Conservation (phyloP, 2,113 vertebrate genomes). For the Mirza zaza region DNA sequence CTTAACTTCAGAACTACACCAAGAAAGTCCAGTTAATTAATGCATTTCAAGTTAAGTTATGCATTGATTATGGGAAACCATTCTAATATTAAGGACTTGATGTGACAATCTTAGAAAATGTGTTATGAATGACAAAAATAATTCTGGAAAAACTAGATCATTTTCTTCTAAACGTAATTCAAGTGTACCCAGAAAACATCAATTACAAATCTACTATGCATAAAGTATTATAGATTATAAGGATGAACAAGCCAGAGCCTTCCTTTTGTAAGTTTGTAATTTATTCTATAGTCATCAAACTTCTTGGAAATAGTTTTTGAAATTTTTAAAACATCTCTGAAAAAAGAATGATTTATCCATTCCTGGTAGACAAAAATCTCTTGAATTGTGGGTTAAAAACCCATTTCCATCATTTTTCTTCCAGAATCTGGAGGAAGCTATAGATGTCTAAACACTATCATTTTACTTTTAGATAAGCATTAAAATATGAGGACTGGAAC, state of each 20-base stretch:
- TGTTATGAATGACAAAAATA: neutral
- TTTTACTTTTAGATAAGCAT: neutral
- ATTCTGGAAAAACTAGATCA: neutral
- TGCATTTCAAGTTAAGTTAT: slow-evolving; percentile 12
- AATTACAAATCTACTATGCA: neutral
- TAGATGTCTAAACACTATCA: neutral
- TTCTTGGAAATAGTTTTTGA: neutral
- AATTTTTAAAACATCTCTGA: neutral
- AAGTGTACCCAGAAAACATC: neutral
- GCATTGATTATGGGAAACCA: slow-evolving; percentile 28
- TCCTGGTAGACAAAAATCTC: neutral
- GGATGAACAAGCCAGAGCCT: neutral
- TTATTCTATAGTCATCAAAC: neutral
- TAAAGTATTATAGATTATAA: neutral
- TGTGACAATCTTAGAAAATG: slow-evolving; percentile 18
- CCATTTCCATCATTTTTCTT: neutral
- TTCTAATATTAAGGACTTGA: neutral
- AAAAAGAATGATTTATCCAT: neutral
- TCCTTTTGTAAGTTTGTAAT: neutral
- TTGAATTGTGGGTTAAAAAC: neutral
- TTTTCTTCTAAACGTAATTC: neutral
- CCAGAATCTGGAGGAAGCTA: neutral
- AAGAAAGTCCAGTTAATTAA: neutral
- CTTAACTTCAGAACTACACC: neutral
- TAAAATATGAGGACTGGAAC: neutral